Percentiles rank a stretch among this genome's conserved stretches.
These are phyloP conservation scores for Drosophila nr. medialis DNA, from an alignment of 2,888 invertebrate genomes.

Conservation along the genomic window DNA sequence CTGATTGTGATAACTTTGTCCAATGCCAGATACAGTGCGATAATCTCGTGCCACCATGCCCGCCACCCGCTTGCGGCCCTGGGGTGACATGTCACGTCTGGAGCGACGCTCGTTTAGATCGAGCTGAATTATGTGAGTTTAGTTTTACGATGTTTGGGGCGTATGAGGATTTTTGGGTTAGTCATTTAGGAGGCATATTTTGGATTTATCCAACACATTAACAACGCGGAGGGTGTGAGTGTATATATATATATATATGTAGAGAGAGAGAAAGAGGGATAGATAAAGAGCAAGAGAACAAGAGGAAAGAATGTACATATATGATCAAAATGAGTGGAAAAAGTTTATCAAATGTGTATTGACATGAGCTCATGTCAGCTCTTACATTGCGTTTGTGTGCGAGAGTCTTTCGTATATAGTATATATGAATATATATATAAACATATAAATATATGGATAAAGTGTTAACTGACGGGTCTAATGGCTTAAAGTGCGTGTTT, in stretches of 20 bases:
- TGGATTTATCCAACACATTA: slow-evolving; percentile 36
- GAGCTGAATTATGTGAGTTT: slow-evolving; percentile 82
- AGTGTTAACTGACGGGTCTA: slow-evolving; percentile 17
- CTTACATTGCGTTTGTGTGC: slow-evolving; percentile 39
- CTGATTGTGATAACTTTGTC: slow-evolving; percentile 85
- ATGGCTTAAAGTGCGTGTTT: slow-evolving; percentile 17
- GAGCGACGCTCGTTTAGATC: slow-evolving; percentile 90
- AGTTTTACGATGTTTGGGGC: slow-evolving; percentile 23
- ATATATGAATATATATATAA: slow-evolving; percentile 7
- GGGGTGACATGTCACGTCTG: slow-evolving; percentile 93
- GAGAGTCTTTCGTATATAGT: slow-evolving; percentile 24
- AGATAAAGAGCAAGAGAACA: slow-evolving; percentile 30
- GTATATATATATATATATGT: slow-evolving; percentile 7
- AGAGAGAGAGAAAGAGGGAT: slow-evolving; percentile 9
- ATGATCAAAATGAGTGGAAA: slow-evolving; percentile 58
- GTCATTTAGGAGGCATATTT: slow-evolving; percentile 17
- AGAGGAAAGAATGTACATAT: slow-evolving; percentile 65
- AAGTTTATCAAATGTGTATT: slow-evolving; percentile 33
- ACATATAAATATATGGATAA: slow-evolving; percentile 10
- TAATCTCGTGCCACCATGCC: slow-evolving; percentile 88
- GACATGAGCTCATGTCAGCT: slow-evolving; percentile 31
- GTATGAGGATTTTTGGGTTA: slow-evolving; percentile 16
- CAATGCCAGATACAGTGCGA: slow-evolving; percentile 85
- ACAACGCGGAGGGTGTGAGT: slow-evolving; percentile 16
- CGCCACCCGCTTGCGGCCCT: slow-evolving; percentile 89